These are phyloP conservation scores for Drosophila anceps DNA, from an alignment of 2,888 invertebrate genomes.

Conservation along the genomic window DNA sequence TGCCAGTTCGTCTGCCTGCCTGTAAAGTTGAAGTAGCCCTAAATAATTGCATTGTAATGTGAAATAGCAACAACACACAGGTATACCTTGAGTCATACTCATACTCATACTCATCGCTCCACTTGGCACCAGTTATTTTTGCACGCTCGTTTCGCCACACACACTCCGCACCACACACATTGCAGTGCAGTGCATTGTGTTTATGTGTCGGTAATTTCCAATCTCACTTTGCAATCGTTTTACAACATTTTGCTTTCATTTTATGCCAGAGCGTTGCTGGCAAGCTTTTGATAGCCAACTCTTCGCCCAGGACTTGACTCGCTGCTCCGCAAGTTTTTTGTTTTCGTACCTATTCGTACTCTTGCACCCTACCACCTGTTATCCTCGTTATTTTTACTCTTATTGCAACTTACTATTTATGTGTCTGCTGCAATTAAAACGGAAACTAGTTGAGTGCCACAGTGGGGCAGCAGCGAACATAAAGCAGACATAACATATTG, in stretches of 20 bases:
- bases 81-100: constrained; percentile 3
- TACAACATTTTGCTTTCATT: constrained; percentile 81
- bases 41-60: constrained; percentile 84
- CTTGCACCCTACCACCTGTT: constrained; percentile 13
- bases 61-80: constrained; percentile 74
- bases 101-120: constrained; percentile 12
- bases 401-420: constrained; percentile 82
- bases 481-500: too few relatives aligned
- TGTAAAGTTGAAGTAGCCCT: constrained; percentile 74
- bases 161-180: constrained; percentile 4
- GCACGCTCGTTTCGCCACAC: constrained; percentile 63
- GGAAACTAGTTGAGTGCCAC: constrained; percentile 77
- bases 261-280: constrained; percentile 72
- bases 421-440: constrained; percentile 83
- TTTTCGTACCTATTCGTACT: constrained; percentile 10
- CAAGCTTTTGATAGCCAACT: constrained; percentile 70
- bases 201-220: constrained; percentile 83
- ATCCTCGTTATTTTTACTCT: constrained; percentile 47
- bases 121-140: constrained; percentile 72
- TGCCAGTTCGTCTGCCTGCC: constrained; percentile 18
- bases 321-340: constrained; percentile 36
- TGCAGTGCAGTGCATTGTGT: constrained; percentile 34
- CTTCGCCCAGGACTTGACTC: constrained; percentile 41
- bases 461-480: constrained; percentile 49
- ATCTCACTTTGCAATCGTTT: constrained; percentile 82